Evolutionary conservation across 2,797 vertebrate genomes (phyloP), one percentile per base, ranked within the genome.

Genomic region (Clarias fuscus): DNA sequence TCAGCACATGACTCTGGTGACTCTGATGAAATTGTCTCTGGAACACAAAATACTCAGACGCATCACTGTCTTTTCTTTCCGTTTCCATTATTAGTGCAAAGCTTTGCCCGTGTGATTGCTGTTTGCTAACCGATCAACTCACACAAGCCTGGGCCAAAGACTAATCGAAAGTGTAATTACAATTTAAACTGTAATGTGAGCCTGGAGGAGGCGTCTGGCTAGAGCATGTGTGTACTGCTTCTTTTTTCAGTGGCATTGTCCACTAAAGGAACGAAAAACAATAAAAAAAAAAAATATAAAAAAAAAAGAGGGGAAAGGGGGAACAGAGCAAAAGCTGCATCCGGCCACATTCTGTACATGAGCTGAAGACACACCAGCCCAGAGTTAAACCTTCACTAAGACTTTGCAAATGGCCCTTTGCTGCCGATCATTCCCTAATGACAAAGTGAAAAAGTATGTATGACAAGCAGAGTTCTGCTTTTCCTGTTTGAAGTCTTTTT

Each of bases 401-500:
- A 64, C 73, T 75, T 86, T 83, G n/a, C 65, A 71, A 65, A 67
- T 48, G 59, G 59, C 56, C 40, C 70, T 82, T 71, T 6, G 17
- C 56, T 71, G 73, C 75, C 59, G 62, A 70, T 70, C 48, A 68
- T 77, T 67, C 70, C 27, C 13, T 73, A 65, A 73, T 33, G 68
- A 72, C 37, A 53, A 65, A 73, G 70, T 59, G 14, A 27, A 80
- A 79, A 72, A 18, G 5, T 33, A 79, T 37, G 14, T 64, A 64
- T 79, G 75, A 87, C 30, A 59, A 84, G 73, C 27, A 87, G 73
- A 72, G 68, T 82, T 85, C 88, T 87, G 2, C 48, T 82, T 87
- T 84, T 90, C 92, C 90, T 92, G 92, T 82, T 92, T 89, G 90
- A 90, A 89, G 89, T 87, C 68, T 83, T 90, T 90, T 89, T 73